Base-by-base conservation (phyloP, 2,888 invertebrate genomes). In the Acrobasis suavella region DNA sequence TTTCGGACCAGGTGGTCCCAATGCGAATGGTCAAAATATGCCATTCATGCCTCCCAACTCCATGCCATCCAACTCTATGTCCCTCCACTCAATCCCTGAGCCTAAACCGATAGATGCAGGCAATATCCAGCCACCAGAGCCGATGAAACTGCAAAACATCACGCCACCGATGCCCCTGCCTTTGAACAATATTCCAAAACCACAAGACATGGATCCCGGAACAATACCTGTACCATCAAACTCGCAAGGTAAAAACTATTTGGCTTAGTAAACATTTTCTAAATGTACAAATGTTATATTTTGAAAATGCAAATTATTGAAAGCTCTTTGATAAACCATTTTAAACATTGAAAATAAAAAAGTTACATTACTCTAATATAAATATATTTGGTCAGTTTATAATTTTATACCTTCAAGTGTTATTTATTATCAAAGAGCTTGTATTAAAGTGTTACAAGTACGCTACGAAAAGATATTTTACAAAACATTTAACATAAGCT, bases 141-240 rank as follows among this genome's bases (percentile, higher is more conserved):
- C 80, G 1, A 85, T 95, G 78, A 95, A 94, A 73, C 87, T 94
- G 15, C 94, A 94, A 74, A 93, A 93, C 66, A 94, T 95, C 73
- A 94, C 94, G 22, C 93, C 94, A 2, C 94, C 95, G 0, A 91
- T 93, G 73, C 93, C 94, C 5, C 87, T 94, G 58, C 93, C 94
- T 67, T 75, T 94, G 58, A 94, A 92, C 72, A 93, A 94, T 69
- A 94, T 94, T 66, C 94, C 94, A 9, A 94, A 94, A 69, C 94
- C 94, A 0, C 93, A 94, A 70, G 94, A 94, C 56, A 79, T 94
- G 73, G 94, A 94, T 72, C 86, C 93, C 60, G 86, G 93, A 72
- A 93, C 93, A 70, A 93, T 94, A 67, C 94, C 94, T 5, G 87
- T 91, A 14, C 91, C 92, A 7, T 81, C 80, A 12, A 80, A 79